phyloP scores from a whole-genome alignment of 2,113 vertebrate species.

The Alouatta palliata region DNA sequence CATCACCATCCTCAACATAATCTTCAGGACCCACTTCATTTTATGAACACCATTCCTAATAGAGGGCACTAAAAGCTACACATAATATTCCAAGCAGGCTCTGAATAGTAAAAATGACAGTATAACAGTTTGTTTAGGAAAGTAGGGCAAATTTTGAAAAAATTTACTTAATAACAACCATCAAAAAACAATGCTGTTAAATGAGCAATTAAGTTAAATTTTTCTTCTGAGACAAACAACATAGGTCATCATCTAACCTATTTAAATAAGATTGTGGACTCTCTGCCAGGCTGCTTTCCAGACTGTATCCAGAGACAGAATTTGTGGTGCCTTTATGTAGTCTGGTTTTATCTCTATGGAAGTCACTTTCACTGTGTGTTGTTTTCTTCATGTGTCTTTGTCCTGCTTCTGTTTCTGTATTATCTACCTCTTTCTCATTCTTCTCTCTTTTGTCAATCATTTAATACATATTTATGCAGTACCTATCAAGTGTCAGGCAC shows the following conservation, averaged over 20 bases:
- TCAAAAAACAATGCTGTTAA: not conserved
- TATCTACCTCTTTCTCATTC: not conserved
- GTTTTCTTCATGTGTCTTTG: not conserved
- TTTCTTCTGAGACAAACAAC: not conserved
- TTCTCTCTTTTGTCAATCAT: not conserved
- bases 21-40: not conserved
- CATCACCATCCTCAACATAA: not conserved
- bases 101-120: not conserved
- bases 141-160: not conserved
- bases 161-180: not conserved
- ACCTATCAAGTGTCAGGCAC: not conserved
- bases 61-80: not conserved
- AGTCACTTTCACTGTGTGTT: not conserved
- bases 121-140: slow-evolving; percentile 1
- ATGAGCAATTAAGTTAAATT: not conserved
- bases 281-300: not conserved
- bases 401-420: not conserved
- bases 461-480: not conserved
- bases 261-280: not conserved
- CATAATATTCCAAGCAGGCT: not conserved
- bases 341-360: not conserved
- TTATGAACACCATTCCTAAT: not conserved
- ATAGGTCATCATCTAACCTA: not conserved
- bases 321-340: not conserved
- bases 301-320: not conserved